Evolutionary conservation across 1,140 invertebrate genomes (phyloP), one percentile per base, ranked within the genome.

Genomic region (Drosophila simulans): DNA sequence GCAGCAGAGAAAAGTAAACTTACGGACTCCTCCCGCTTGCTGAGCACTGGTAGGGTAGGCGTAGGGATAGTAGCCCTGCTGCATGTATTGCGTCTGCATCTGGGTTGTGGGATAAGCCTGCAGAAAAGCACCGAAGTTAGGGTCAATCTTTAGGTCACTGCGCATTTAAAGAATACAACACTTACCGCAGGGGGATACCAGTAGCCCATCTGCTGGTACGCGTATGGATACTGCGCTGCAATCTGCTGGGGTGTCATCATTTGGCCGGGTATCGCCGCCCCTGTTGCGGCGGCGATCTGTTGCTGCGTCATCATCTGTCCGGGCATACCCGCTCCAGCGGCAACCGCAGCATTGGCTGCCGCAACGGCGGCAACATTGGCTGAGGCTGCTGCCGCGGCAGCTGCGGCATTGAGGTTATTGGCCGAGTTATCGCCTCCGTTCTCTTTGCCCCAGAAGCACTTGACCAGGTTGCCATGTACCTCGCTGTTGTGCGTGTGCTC

Each of bases 391-490:
- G 88, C 90, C 25, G 90, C 72, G 17, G 80, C 90, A 27, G 80
- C 84, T 4, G 80, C 90, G 13, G 83, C 86, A 43, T 86, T 82
- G 35, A 91, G 40, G 83, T 91, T 91, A 42, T 89, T 91, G 22
- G 65, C 75, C 2, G 88, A 91, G 51, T 92, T 91, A 49, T 92
- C 91, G 56, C 92, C 92, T 10, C 91, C 91, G 56, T 92, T 92
- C 92, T 99, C 98, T 93, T 99, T 99, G 10, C 99, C 99, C 99
- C 99, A 99, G 92, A 98, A 99, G 94, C 98, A 99, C 94, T 99
- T 99, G 11, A 99, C 98, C 65, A 96, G 95, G 91, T 98, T 97
- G 15, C 98, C 98, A 92, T 97, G 97, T 64, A 99, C 97, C 93
- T 99, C 98, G 60, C 97, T 98, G 86, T 99, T 99, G 93, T 99